Conservation (phyloP, 2,888 invertebrate genomes). For the Halocaridina rubra region DNA sequence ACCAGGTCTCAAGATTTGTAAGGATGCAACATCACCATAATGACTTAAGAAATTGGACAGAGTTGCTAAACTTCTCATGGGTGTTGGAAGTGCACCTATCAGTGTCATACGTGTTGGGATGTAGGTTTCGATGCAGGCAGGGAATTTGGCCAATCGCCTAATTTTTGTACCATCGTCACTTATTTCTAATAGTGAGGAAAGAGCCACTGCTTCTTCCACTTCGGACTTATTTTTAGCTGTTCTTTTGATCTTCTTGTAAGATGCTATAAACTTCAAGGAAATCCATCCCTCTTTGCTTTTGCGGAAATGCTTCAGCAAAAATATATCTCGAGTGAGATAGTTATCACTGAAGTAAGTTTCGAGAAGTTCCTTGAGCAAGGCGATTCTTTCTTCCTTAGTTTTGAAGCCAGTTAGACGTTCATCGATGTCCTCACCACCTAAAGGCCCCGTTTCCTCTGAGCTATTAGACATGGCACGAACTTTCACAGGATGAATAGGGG, state of each 20-base stretch:
- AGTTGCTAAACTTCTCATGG: constrained; percentile 86
- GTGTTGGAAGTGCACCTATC: constrained; percentile 85
- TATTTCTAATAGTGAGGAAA: constrained; percentile 83
- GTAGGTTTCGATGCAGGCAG: constrained; percentile 86
- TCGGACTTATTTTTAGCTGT: constrained; percentile 93
- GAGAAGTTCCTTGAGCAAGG: constrained; percentile 70
- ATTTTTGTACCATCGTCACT: constrained; percentile 92
- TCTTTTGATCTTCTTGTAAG: constrained; percentile 94
- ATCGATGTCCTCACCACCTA: constrained; percentile 1
- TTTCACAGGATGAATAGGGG: not conserved
- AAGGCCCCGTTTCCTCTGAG: constrained; percentile 25
- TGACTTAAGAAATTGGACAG: constrained; percentile 88
- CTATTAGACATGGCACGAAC: constrained; percentile 18
- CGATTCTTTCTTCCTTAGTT: constrained; percentile 6
- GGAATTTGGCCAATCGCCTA: constrained; percentile 84
- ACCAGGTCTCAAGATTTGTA: constrained; percentile 88
- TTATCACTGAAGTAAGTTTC: constrained; percentile 96
- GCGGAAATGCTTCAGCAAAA: constrained; percentile 91
- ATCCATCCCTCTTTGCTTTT: constrained; percentile 96
- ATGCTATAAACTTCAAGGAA: constrained; percentile 92
- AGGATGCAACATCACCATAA: constrained; percentile 90
- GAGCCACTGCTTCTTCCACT: constrained; percentile 85
- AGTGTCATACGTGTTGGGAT: constrained; percentile 92
- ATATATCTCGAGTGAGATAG: constrained; percentile 94
- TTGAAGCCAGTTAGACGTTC: not conserved